Evolutionary conservation across 2,888 invertebrate genomes (phyloP), one percentile per base, ranked within the genome.

Genomic region (Acleris emargana): DNA sequence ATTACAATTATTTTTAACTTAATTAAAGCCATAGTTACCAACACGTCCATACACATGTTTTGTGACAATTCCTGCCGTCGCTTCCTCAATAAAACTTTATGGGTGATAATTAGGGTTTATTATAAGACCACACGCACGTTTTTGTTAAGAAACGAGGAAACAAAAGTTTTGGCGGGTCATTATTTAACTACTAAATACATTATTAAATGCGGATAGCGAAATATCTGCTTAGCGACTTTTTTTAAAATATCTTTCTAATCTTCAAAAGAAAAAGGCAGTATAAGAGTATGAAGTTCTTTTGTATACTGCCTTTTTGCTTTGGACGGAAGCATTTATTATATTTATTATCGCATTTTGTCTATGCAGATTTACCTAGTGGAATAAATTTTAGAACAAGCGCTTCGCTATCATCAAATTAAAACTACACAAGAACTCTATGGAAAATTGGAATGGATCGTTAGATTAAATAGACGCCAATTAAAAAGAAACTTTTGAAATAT

Each of bases 1-100:
- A 5, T 17, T 13, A 49, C 11, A 5, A 4, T 20, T 20, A n/a
- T 25, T 38, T 18, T 38, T 54, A 38, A 38, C 49, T 55, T 55
- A 25, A 57, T 57, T 22, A 57, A 45, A 17, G 45, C 25, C 32
- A 16, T 64, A 52, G 25, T 58, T 55, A 62, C 47, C 38, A 22
- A 53, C 51, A 52, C 43, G 57, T 58, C 25, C 42, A 58, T 68
- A 76, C 77, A 75, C 69, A 71, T 79, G 76, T 74, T 73, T 63
- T 73, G 73, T 70, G 70, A 69, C 74, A 72, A 73, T 73, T 59
- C 74, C 73, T 87, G 83, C 81, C 71, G 81, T 79, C 72, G 77
- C 84, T 85, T 90, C 90, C 88, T 84, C 86, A 86, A 90, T 90
- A 89, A 90, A 89, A 78, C 80, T 87, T 88, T 87, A 87, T 88